These are phyloP conservation scores for Zingel zingel DNA, from an alignment of 2,113 vertebrate species.

Conservation along the genomic window DNA sequence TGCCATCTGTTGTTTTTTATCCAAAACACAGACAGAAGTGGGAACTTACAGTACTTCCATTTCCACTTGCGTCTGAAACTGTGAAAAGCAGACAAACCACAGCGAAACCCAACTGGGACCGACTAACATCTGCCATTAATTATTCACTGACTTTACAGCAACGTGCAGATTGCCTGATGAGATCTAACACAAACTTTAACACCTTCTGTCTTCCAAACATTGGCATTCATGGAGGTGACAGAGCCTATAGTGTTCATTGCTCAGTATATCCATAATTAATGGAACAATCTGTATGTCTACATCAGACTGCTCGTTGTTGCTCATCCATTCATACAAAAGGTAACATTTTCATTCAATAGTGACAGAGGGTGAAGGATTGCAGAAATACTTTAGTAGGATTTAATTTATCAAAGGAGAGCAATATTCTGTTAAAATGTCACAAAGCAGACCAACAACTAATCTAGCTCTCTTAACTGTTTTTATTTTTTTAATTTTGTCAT, in stretches of 20 bases:
- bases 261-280: conserved; percentile 59
- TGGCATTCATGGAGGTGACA: conserved; percentile 18
- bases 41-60: background rate
- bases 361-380: background rate
- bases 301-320: background rate
- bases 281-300: conserved; percentile 45
- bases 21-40: conserved; percentile 9
- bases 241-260: conserved; percentile 10
- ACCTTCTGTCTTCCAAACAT: conserved; percentile 40
- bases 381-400: background rate
- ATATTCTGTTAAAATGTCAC: background rate
- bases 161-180: conserved; percentile 33
- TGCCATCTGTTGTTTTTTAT: conserved; percentile 24
- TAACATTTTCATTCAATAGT: background rate
- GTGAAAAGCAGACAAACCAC: background rate
- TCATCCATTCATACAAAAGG: conserved; percentile 15
- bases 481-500: too few species aligned
- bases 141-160: conserved; percentile 53
- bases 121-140: conserved; percentile 40
- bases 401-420: background rate
- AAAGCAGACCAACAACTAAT: too few species aligned
- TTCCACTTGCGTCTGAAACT: background rate
- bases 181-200: conserved; percentile 46
- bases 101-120: conserved; percentile 20
- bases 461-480: too few species aligned